A percentile compares a stretch with the other conserved stretches of the same genome.
These are phyloP conservation scores for Ageneiosus marmoratus DNA, from an alignment of 2,113 vertebrate species.

Conservation along the genomic window DNA sequence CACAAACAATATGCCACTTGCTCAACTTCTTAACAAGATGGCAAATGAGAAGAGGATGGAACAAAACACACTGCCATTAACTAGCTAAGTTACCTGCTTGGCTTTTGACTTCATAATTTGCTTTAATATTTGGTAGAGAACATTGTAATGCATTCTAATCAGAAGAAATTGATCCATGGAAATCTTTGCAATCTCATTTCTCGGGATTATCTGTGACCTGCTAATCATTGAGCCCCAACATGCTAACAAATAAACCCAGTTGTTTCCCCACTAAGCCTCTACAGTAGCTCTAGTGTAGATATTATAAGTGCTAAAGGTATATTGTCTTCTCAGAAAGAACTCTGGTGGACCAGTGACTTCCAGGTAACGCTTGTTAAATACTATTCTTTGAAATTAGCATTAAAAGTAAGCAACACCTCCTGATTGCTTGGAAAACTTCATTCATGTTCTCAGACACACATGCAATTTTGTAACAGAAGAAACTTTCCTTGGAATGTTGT, in stretches of 20 bases:
- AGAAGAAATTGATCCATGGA: not conserved
- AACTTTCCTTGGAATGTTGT: not conserved
- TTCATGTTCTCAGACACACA: not conserved
- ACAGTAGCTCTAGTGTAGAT: not conserved
- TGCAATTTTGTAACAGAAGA: not conserved
- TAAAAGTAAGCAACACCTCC: not conserved
- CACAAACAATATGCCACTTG: not conserved
- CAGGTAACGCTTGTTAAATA: not conserved
- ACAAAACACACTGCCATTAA: not conserved
- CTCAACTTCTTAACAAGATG: not conserved
- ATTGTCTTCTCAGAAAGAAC: not conserved
- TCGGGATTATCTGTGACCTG: not conserved
- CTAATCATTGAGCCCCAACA: not conserved
- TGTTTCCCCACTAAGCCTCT: not conserved
- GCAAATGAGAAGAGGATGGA: not conserved
- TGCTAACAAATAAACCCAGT: not conserved
- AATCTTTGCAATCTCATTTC: not conserved
- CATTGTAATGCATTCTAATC: not conserved
- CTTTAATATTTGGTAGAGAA: not conserved
- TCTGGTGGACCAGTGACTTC: not conserved
- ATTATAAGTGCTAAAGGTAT: not conserved
- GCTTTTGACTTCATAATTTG: not conserved
- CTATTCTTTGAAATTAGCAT: not conserved
- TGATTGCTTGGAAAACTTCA: not conserved
- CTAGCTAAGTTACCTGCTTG: not conserved